These are phyloP conservation scores for Aproaerema taeniolella DNA, from an alignment of 2,888 invertebrate species.

Conservation along the genomic window DNA sequence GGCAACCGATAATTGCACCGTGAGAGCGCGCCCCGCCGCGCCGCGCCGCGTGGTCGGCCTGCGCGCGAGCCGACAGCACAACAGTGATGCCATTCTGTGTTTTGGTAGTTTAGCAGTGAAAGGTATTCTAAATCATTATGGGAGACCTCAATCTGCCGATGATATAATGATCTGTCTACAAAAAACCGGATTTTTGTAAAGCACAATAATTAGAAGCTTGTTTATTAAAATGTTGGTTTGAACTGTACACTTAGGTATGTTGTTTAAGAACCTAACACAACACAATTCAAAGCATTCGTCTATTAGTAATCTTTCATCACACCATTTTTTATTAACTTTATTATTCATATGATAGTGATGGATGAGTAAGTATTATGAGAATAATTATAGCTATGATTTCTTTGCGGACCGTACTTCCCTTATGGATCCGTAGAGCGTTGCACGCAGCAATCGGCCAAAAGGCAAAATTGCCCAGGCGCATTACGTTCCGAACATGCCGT, in stretches of 20 bases:
- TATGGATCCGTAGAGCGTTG: conserved; percentile 27
- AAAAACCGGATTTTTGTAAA: too few relatives aligned
- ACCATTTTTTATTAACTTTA: too few relatives aligned
- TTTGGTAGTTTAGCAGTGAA: conserved; percentile 21
- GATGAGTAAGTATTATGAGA: too few relatives aligned
- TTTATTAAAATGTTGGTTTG: too few relatives aligned
- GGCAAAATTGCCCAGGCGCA: conserved; percentile 45
- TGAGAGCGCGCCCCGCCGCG: conserved; percentile 46
- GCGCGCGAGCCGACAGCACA: conserved; percentile 26
- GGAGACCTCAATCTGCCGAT: conserved; percentile 12
- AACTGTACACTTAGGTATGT: too few relatives aligned
- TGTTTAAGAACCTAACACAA: too few relatives aligned
- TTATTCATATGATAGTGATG: too few relatives aligned
- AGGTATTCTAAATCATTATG: conserved; percentile 20
- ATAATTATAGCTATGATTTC: too few relatives aligned
- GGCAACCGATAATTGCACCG: conserved; percentile 68
- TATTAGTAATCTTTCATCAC: too few relatives aligned
- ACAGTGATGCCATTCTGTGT: conserved; percentile 20
- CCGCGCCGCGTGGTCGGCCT: conserved; percentile 17
- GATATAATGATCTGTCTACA: conserved; percentile 12
- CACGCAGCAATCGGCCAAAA: conserved; percentile 51
- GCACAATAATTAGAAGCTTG: too few relatives aligned
- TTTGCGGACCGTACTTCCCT: conserved; percentile 36
- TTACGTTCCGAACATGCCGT: conserved; percentile 26
- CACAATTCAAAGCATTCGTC: too few relatives aligned